These are phyloP conservation scores for Aleadryas rufinucha DNA, from an alignment of 2,113 vertebrate species.

Conservation along the genomic window DNA sequence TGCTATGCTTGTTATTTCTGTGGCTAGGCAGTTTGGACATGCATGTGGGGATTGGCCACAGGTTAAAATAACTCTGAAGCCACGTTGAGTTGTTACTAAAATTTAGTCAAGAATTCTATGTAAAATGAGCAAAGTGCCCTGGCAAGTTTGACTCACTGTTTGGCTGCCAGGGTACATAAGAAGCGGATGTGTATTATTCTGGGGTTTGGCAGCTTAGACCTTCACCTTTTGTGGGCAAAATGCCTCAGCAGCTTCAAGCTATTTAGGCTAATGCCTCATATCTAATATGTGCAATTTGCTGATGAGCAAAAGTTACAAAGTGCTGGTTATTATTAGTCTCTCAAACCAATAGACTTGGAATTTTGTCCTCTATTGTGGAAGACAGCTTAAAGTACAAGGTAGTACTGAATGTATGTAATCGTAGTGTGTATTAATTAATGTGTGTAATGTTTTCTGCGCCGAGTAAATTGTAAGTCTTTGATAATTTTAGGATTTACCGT, in stretches of 20 bases:
- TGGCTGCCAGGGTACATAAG: neutral
- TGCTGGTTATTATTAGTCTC: neutral
- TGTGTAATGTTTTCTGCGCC: neutral
- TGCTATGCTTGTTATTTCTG: slow-evolving; percentile 51
- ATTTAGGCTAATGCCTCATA: neutral
- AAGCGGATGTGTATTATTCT: slow-evolving; percentile 8
- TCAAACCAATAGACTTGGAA: neutral
- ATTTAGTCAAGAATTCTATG: slow-evolving; percentile 2
- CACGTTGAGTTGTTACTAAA: neutral
- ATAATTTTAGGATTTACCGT: neutral
- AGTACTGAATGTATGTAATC: neutral
- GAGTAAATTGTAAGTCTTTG: neutral
- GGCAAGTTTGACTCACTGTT: neutral
- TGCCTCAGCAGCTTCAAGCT: neutral
- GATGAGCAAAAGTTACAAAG: neutral
- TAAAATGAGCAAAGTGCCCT: slow-evolving; percentile 2
- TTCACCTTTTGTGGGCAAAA: neutral
- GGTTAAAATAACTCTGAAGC: slow-evolving; percentile 56
- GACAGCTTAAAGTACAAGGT: neutral
- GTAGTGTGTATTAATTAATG: neutral
- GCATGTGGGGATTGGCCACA: neutral
- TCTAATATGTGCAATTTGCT: neutral
- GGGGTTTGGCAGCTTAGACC: neutral
- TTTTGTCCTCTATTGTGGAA: neutral
- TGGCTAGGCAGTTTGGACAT: slow-evolving; percentile 21